phyloP scores from a whole-genome alignment of 2,113 vertebrate genomes.

The Cinclus cinclus region DNA sequence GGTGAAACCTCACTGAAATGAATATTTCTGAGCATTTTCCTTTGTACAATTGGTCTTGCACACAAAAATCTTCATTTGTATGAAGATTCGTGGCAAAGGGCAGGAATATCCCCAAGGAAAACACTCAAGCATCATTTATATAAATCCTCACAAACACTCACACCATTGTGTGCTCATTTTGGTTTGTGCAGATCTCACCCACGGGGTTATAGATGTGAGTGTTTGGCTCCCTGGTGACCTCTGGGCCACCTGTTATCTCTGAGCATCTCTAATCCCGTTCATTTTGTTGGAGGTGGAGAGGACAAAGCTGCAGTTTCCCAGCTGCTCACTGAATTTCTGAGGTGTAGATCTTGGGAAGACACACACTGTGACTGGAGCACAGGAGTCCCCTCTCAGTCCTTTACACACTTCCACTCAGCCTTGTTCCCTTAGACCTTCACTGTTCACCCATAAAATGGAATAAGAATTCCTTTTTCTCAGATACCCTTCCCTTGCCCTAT shows the following conservation, averaged over 20 bases:
- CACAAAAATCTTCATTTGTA: not conserved
- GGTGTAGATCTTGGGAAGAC: not conserved
- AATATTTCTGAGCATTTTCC: not conserved
- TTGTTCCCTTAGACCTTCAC: not conserved
- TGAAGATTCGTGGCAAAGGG: not conserved
- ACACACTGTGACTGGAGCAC: not conserved
- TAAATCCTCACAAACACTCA: not conserved
- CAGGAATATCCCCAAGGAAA: not conserved
- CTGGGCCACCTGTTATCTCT: not conserved
- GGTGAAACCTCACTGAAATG: not conserved
- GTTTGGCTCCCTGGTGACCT: not conserved
- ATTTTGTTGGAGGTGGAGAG: not conserved
- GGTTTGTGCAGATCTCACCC: not conserved
- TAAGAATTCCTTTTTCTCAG: not conserved
- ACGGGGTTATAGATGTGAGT: rapidly evolving
- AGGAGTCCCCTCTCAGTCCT: not conserved
- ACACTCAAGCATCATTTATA: not conserved
- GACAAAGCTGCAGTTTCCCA: not conserved
- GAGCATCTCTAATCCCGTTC: not conserved
- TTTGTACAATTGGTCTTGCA: not conserved
- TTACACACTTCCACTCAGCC: not conserved
- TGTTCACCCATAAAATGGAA: not conserved
- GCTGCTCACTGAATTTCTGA: not conserved
- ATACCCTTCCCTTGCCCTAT: not conserved
- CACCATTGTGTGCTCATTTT: not conserved